Evolutionary conservation across 2,888 invertebrate genomes (phyloP), one percentile per base, ranked within the genome.

Genomic region (Oscheius onirici): DNA sequence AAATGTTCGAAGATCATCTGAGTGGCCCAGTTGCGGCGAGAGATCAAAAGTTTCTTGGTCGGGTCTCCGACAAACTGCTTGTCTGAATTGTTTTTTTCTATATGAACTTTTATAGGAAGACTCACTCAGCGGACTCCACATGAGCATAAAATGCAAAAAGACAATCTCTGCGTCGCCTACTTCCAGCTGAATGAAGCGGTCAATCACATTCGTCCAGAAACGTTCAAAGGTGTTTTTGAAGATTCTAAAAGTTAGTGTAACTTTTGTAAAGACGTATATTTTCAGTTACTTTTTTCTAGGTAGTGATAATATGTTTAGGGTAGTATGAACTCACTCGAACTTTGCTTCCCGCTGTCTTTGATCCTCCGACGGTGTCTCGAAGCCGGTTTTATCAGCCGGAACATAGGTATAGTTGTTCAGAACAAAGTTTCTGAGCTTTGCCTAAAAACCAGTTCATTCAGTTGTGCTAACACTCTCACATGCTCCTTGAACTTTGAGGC

Each of bases 371-470:
- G 75, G 72, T 3, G 79, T 55, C 66, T 86, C 86, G 72, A 86
- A 86, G 17, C 86, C 86, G 15, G 86, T 86, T 15, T 73, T 71
- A 34, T 79, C 74, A 3, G 77, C 69, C 0, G 83, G 81, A 11
- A 86, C 86, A 63, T 72, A 86, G 3, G 85, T 85, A 71, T 84
- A 84, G 75, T 86, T 86, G 66, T 81, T 77, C 84, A 86, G 82
- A 17, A 81, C 82, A 55, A 86, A 86, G 52, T 83, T 82, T 49
- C 82, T 79, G 22, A 66, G 52, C 75, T 61, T 40, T 67, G 72
- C 80, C 79, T 57, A 63, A 76, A 76, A 34, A 22, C n/a, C 13
- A 22, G 17, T 22, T 49, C 20, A 26, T 15, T 22, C 28, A 3
- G 22, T n/a, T n/a, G n/a, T n/a, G n/a, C n/a, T n/a, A n/a, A 8